These are phyloP conservation scores for Cariama cristata DNA, from an alignment of 2,113 vertebrate genomes.

Conservation along the genomic window DNA sequence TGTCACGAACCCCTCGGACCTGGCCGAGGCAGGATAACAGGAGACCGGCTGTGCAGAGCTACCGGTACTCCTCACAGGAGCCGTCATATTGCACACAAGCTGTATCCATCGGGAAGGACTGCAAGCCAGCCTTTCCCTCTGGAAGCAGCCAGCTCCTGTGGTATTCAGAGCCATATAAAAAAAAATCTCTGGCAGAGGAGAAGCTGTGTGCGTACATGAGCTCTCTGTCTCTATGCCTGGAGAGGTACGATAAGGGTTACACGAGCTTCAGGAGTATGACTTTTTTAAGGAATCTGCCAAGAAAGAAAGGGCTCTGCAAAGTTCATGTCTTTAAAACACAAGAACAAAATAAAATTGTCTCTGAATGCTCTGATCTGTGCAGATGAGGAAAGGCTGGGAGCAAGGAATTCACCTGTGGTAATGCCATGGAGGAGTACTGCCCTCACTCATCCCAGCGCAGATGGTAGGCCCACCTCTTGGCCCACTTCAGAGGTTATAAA, in stretches of 20 bases:
- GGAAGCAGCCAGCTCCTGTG: neutral
- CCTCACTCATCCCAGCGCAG: neutral
- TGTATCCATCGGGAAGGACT: neutral
- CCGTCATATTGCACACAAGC: neutral
- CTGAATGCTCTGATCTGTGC: neutral
- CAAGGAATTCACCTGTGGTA: neutral
- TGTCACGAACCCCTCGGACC: neutral
- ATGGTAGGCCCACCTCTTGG: neutral
- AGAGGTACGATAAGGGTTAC: neutral
- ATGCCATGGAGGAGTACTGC: neutral
- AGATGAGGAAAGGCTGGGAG: neutral
- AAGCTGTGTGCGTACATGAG: neutral
- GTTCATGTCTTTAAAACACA: neutral
- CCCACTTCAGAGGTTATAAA: neutral
- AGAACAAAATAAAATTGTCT: neutral
- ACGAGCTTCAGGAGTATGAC: fast-evolving
- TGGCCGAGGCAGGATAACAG: neutral
- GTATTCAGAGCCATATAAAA: neutral
- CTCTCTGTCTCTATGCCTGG: neutral
- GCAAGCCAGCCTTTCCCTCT: neutral
- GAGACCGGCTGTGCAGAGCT: neutral
- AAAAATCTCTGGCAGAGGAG: neutral
- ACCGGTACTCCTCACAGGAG: neutral
- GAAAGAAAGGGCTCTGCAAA: neutral
- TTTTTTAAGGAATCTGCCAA: neutral